These are phyloP conservation scores for Thymallus thymallus DNA, from an alignment of 2,113 vertebrate species.

Conservation along the genomic window DNA sequence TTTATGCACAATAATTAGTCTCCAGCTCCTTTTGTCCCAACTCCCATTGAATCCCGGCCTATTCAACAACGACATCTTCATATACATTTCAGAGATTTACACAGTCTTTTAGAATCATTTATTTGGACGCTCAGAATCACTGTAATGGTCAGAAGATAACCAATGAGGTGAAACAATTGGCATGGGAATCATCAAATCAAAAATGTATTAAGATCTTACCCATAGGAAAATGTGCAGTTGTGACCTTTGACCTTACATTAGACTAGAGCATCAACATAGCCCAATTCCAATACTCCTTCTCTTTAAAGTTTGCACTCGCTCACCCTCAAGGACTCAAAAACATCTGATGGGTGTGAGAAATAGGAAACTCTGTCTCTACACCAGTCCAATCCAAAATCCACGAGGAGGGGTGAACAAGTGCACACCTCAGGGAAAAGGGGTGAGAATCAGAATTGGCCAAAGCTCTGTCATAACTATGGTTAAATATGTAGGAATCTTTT, in stretches of 20 bases:
- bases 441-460: too few species aligned
- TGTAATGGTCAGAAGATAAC: background rate
- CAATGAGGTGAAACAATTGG: background rate
- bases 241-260: background rate
- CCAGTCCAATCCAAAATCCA: too few species aligned
- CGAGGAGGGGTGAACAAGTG: too few species aligned
- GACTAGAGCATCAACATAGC: background rate
- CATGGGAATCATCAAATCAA: background rate
- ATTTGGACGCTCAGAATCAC: background rate
- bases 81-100: background rate
- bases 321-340: too few species aligned
- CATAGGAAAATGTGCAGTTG: background rate
- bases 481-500: background rate
- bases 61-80: conserved; percentile 7
- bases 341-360: too few species aligned
- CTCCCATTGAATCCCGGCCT: background rate
- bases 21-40: background rate
- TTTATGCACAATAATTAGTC: conserved; percentile 25
- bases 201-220: background rate
- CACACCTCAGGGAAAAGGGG: too few species aligned
- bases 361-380: too few species aligned
- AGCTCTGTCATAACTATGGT: too few species aligned
- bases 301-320: background rate
- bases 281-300: background rate
- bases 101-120: background rate